phyloP scores from a whole-genome alignment of 2,797 vertebrate genomes.

The Anomalospiza imberbis region DNA sequence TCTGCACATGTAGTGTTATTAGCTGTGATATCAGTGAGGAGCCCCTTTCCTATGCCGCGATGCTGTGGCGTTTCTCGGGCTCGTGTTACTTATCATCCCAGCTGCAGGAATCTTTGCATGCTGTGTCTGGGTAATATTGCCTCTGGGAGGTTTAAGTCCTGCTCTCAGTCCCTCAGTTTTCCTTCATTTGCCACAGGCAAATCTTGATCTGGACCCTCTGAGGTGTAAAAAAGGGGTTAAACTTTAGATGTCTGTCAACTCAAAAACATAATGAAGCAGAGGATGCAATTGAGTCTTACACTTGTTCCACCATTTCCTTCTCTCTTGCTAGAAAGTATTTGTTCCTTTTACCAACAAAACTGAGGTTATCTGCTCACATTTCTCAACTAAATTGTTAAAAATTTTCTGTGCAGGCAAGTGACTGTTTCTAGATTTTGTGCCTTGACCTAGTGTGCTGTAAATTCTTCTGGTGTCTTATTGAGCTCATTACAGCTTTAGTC shows the following conservation, averaged over 20 bases:
- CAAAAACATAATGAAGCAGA: neutral
- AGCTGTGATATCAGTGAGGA: neutral
- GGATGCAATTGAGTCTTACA: neutral
- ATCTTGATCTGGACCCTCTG: neutral
- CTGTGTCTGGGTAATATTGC: neutral
- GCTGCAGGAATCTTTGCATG: neutral
- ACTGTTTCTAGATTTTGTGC: neutral
- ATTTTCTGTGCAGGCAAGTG: neutral
- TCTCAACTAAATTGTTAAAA: neutral
- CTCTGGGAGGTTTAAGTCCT: neutral
- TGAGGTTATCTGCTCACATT: neutral
- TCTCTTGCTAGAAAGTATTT: neutral
- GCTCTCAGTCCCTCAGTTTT: neutral
- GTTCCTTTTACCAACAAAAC: neutral
- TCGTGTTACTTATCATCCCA: neutral
- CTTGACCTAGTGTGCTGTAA: neutral
- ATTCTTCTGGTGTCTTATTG: neutral
- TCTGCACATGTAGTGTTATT: neutral
- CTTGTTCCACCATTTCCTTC: neutral
- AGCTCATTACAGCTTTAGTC: neutral
- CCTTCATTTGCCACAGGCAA: neutral
- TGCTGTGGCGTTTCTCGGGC: accelerated
- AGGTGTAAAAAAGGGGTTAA: neutral
- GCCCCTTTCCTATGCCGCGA: neutral
- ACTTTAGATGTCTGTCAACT: neutral